Conservation (phyloP, 1,140 invertebrate genomes). For the Pachyrhynchus sulphureomaculatus region DNA sequence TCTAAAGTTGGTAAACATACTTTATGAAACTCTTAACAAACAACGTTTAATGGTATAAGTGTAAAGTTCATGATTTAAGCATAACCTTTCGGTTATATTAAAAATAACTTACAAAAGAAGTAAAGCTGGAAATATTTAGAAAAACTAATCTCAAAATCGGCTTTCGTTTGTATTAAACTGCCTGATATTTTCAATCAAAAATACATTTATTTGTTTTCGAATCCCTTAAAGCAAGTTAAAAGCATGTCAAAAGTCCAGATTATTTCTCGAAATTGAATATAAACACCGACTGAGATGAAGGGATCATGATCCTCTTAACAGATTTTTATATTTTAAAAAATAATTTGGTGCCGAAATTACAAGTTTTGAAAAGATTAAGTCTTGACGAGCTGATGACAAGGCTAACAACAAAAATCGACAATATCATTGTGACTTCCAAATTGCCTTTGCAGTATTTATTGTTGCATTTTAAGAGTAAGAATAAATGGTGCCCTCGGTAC, state of each 20-base stretch:
- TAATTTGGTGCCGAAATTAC: neutral
- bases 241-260: neutral
- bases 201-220: conserved; percentile 5
- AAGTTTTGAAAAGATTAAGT: conserved; percentile 13
- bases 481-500: conserved; percentile 22
- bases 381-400: conserved; percentile 32
- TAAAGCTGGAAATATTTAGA: no score
- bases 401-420: conserved; percentile 13
- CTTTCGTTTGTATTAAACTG: no score
- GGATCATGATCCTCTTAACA: neutral
- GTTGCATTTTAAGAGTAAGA: conserved; percentile 11
- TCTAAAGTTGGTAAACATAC: no score
- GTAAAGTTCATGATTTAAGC: no score
- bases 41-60: no score
- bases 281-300: neutral
- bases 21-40: no score
- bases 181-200: neutral
- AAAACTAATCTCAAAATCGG: no score
- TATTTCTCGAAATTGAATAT: neutral
- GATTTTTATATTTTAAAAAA: neutral
- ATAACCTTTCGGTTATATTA: no score
- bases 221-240: neutral
- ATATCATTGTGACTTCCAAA: conserved; percentile 29
- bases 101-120: no score
- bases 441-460: conserved; percentile 37